Evolutionary conservation across 2,797 vertebrate species (phyloP), one percentile per base, ranked within the genome.

Genomic region (Hylomyscus alleni): DNA sequence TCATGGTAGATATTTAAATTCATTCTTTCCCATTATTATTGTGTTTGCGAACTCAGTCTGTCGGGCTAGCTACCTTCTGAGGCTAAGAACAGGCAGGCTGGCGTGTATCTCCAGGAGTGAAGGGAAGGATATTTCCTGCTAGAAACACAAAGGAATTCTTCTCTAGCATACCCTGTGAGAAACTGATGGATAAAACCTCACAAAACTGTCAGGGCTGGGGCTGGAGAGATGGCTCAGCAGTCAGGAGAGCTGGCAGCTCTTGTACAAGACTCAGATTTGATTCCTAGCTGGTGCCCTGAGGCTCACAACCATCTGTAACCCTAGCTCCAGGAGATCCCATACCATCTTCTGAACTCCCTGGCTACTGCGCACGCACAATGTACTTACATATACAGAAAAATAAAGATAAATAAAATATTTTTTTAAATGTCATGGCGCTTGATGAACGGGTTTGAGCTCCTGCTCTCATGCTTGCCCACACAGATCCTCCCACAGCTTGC

Each of bases 361-460:
- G 44, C 20, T 47, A n/a, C 44, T 24, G 44, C 62, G 24, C 12
- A 50, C 62, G n/a, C 44, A 67, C 6, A 50, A 5, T 50, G 10
- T 11, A 50, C 44, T 14, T 67, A 85, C 11, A 22, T n/a, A 29
- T 12, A 50, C 75, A 14, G 6, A 65, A 85, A 67, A 8, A 85
- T 5, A 65, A 67, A 67, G 40, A 31, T 12, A 20, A 6, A 84
- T 47, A 8, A 65, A 62, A 34, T 67, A 17, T 26, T 81, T 81
- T 37, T 56, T 14, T 26, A 65, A 84, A 22, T 6, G 10, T 29
- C 62, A 60, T 56, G 31, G 29, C 0, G 47, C 2, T 47, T 0
- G 2, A 0, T 12, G 52, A 52, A 15, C 0, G 54, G 69, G 2
- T 47, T 40, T 50, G 52, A 8, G 3, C 19, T 8, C 37, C 69